These are phyloP conservation scores for Petrocephalus sullivani DNA, from an alignment of 2,797 vertebrate species.

Conservation along the genomic window DNA sequence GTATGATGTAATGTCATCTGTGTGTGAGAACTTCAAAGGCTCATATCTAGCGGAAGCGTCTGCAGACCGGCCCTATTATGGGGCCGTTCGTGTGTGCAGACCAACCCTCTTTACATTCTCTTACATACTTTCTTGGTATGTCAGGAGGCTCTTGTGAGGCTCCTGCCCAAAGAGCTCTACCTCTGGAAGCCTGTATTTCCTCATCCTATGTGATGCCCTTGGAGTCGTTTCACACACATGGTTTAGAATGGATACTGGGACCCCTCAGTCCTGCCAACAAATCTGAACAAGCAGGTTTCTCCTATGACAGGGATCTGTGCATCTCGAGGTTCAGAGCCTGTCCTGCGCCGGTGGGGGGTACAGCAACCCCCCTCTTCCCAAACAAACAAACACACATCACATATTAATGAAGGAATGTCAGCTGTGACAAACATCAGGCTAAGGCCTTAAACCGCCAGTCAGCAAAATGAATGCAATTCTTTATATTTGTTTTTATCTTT, in stretches of 20 bases:
- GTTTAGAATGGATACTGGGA: neutral
- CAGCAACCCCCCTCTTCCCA: neutral
- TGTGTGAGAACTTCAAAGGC: neutral
- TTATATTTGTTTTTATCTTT: neutral
- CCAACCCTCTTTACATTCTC: neutral
- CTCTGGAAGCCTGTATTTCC: neutral
- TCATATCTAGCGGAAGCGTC: neutral
- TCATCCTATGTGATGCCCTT: neutral
- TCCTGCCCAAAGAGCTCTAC: neutral
- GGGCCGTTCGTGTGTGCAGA: neutral
- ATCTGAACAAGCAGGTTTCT: neutral
- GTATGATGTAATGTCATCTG: neutral
- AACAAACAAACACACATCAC: neutral
- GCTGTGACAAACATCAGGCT: neutral
- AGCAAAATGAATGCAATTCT: neutral
- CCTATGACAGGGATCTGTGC: neutral
- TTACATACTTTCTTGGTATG: neutral
- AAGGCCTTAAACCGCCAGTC: neutral
- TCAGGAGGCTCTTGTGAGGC: neutral
- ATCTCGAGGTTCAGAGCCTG: neutral
- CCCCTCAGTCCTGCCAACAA: neutral
- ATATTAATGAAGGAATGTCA: neutral
- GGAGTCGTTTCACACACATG: neutral
- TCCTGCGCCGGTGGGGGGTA: neutral
- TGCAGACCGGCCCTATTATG: neutral